Conservation (phyloP, 2,113 vertebrate species). For the Clarias batrachus region DNA sequence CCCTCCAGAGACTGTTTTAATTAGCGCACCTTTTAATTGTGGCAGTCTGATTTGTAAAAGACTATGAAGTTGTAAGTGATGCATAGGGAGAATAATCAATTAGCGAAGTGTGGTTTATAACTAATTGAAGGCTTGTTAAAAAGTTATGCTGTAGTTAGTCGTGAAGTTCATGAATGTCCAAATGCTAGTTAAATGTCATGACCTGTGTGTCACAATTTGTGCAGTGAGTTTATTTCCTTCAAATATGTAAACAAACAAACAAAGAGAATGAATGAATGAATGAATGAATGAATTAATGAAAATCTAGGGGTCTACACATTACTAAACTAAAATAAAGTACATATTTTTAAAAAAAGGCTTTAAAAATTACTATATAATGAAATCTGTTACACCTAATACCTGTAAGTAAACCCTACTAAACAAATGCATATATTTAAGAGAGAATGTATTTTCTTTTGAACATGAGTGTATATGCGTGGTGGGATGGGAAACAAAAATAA, state of each 20-base stretch:
- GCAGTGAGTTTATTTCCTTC: neutral
- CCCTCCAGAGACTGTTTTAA: constrained; percentile 18
- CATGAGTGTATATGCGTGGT: neutral
- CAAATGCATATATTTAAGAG: neutral
- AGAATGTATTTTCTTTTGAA: neutral
- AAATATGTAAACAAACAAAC: neutral
- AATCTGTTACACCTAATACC: neutral
- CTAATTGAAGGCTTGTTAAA: constrained; percentile 23
- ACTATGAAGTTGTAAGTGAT: constrained; percentile 13
- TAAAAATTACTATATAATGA: neutral
- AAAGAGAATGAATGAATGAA: too few relatives aligned
- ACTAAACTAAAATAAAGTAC: neutral
- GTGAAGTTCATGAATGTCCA: neutral
- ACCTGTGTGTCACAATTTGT: neutral
- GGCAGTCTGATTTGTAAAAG: constrained; percentile 23
- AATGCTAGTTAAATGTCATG: constrained; percentile 16
- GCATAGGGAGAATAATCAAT: constrained; percentile 2
- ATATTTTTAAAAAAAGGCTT: too few relatives aligned
- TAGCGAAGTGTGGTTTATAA: constrained; percentile 31
- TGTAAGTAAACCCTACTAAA: neutral
- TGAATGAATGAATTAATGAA: too few relatives aligned
- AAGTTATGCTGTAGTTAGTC: neutral
- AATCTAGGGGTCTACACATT: neutral
- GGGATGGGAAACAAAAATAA: neutral
- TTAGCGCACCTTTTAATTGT: constrained; percentile 32